Base-by-base conservation (phyloP, 2,113 vertebrate genomes). In the Catharus minimus region DNA sequence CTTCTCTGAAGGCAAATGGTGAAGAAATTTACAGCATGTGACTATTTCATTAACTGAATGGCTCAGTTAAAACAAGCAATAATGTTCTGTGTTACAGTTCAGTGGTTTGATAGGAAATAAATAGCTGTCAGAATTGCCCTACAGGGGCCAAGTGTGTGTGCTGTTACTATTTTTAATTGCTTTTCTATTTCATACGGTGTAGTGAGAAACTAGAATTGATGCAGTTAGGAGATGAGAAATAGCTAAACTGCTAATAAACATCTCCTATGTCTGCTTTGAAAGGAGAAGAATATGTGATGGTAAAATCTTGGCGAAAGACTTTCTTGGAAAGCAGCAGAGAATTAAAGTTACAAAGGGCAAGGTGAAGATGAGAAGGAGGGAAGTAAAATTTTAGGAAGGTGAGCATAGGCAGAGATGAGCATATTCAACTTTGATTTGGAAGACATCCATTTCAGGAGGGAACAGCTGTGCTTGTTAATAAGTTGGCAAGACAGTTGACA, bases 21-120 rank as follows among this genome's bases (percentile, higher is more conserved):
- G 65, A 86, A 73, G 69, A 72, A 74, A 71, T 81, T 74, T 72
- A 32, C 18, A 56, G 32, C 56, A 46, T 28, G 20, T 86, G 56
- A 64, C 65, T 83, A 2, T 93, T 86, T 78, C 39, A 56, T 90
- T 89, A 90, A 64, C 30, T 33, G 44, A 56, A 68, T 68, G 57
- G 68, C 64, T 93, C 38, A 33, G 36, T 77, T 94, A 74, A 93
- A 88, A 74, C 2, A 24, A 92, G 61, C 46, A 69, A 5, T 82
- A 43, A 88, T 77, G 61, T 60, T 86, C 76, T 85, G 68, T 79
- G 43, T 65, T 90, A 49, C 6, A 90, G 81, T 85, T 93, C 47
- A 74, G 64, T 89, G 49, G 43, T 61, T 85, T 88, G 55, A 86
- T 73, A 74, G 76, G 73, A 91, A 93, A 82, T 72, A 75, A 85